Evolutionary conservation across 1,140 invertebrate genomes (phyloP).

Genomic region (Trachelipus rathkii): DNA sequence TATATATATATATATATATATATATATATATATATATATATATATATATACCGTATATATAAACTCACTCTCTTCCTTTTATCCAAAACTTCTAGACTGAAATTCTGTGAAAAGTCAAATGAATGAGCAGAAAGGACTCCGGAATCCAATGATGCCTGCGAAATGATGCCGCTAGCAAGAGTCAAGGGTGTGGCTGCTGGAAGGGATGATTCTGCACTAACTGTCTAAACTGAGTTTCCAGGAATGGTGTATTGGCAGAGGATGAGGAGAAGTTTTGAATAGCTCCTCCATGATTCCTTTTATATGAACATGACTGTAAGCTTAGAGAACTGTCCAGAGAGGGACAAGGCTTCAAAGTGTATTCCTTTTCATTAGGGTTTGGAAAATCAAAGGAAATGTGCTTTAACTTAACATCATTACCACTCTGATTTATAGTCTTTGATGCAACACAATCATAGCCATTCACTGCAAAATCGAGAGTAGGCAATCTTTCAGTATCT

Average conservation of each 20-base stretch:
- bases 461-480: too few species aligned
- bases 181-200: not conserved
- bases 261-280: not conserved
- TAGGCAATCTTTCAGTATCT: too few species aligned
- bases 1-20: conserved; percentile 3
- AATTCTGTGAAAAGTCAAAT: not conserved
- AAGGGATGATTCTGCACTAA: not conserved
- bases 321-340: not conserved
- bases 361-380: not conserved
- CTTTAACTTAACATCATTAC: not conserved
- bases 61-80: not conserved
- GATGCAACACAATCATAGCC: too few species aligned
- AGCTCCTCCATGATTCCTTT: not conserved
- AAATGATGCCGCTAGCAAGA: not conserved
- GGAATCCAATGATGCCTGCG: not conserved
- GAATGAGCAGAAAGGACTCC: not conserved
- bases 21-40: not conserved
- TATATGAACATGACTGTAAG: not conserved
- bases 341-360: not conserved
- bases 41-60: too few species aligned
- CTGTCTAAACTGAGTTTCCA: too few species aligned
- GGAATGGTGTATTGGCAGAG: not conserved
- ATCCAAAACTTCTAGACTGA: not conserved
- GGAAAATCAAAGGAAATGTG: not conserved
- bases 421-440: not conserved